Conservation (phyloP, 23 tunicate species). For the Oikopleura dioica region DNA sequence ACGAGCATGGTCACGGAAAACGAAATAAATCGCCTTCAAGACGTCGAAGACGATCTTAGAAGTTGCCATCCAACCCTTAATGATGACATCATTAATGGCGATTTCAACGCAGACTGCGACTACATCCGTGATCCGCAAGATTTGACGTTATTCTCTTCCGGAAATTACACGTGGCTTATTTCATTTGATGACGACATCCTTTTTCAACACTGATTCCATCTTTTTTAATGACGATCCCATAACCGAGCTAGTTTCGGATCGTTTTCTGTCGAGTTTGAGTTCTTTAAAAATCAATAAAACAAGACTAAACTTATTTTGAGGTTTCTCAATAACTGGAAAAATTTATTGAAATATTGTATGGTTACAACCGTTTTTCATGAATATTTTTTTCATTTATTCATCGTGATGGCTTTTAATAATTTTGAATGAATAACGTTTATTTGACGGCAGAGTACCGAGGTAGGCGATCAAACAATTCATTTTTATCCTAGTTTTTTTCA, state of each 20-base stretch:
- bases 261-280: not conserved
- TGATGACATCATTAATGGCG: constrained; percentile 43
- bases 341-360: no score
- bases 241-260: not conserved
- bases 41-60: not conserved
- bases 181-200: not conserved
- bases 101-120: constrained; percentile 51
- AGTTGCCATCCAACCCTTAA: constrained; percentile 10
- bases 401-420: no score
- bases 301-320: no score
- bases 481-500: no score
- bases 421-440: no score
- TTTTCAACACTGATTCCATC: not conserved
- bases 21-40: not conserved
- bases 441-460: no score
- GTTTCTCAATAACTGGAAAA: no score
- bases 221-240: not conserved
- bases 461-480: no score
- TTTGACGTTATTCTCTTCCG: not conserved
- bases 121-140: constrained; percentile 17
- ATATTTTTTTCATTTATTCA: no score
- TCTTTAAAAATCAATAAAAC: no score
- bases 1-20: not conserved
- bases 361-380: no score
- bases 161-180: not conserved